Evolutionary conservation across 2,888 invertebrate genomes (phyloP).

Genomic region (Byasa hedistus): DNA sequence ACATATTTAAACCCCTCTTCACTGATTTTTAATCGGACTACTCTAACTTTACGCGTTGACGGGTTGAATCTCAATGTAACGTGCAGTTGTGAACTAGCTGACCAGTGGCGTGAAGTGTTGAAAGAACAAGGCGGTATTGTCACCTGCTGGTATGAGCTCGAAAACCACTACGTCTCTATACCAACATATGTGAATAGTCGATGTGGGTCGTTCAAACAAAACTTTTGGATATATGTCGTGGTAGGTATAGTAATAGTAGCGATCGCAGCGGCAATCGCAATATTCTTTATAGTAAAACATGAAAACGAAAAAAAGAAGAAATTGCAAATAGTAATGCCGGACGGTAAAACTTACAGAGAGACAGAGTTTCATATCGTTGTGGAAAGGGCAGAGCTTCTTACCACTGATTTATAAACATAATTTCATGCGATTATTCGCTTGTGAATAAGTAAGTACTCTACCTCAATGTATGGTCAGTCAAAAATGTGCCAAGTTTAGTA

Average conservation of each 20-base stretch:
- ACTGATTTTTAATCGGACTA: slow-evolving; percentile 77
- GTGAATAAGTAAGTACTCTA: slow-evolving; percentile 44
- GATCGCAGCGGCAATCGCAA: slow-evolving; percentile 68
- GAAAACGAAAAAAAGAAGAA: slow-evolving; percentile 80
- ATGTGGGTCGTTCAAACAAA: slow-evolving; percentile 68
- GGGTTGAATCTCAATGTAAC: slow-evolving; percentile 79
- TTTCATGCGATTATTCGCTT: slow-evolving; percentile 34
- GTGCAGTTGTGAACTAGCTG: slow-evolving; percentile 79
- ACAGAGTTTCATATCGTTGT: slow-evolving; percentile 92
- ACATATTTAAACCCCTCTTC: slow-evolving; percentile 78
- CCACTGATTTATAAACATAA: slow-evolving; percentile 84
- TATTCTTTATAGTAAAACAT: slow-evolving; percentile 67
- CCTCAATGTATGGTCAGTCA: slow-evolving; percentile 50
- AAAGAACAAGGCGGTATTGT: slow-evolving; percentile 62
- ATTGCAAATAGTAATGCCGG: slow-evolving; percentile 87
- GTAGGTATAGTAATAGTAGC: slow-evolving; percentile 71
- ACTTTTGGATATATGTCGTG: slow-evolving; percentile 71
- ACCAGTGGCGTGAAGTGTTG: slow-evolving; percentile 59
- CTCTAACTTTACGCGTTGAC: slow-evolving; percentile 79
- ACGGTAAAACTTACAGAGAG: slow-evolving; percentile 90
- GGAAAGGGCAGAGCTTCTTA: slow-evolving; percentile 89
- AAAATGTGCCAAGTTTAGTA: slow-evolving; percentile 59
- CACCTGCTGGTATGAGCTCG: slow-evolving; percentile 67
- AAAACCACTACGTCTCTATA: slow-evolving; percentile 60
- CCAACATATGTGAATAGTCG: slow-evolving; percentile 65